These are phyloP conservation scores for Actinemys pallida DNA, from an alignment of 2,113 vertebrate genomes.

Conservation along the genomic window DNA sequence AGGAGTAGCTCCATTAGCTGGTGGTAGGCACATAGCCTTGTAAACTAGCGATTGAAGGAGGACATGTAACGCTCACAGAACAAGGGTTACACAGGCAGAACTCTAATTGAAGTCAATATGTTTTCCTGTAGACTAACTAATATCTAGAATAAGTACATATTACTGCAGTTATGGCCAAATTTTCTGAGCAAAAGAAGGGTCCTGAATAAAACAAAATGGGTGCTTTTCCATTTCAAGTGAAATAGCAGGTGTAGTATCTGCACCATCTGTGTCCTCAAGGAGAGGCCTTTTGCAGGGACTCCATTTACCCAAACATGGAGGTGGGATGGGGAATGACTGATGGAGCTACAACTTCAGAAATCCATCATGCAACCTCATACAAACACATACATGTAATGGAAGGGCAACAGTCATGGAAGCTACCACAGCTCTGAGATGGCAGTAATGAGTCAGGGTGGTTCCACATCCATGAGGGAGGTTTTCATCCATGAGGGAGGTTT, in stretches of 20 bases:
- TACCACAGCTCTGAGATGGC: background rate
- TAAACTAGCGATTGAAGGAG: background rate
- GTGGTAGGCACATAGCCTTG: accelerated
- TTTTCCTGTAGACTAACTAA: background rate
- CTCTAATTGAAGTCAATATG: accelerated
- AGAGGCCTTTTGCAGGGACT: background rate
- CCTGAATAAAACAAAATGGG: background rate
- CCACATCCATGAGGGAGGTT: background rate
- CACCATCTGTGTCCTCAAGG: background rate
- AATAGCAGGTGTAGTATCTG: background rate
- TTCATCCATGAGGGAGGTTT: background rate
- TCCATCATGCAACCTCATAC: background rate
- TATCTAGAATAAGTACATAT: too few species aligned
- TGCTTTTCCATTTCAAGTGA: background rate
- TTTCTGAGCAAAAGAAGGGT: background rate
- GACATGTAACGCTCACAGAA: background rate
- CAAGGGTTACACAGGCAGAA: background rate
- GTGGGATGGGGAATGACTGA: background rate
- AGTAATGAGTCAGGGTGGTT: background rate
- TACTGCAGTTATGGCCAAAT: background rate
- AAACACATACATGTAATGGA: background rate
- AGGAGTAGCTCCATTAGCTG: background rate
- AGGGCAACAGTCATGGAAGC: background rate
- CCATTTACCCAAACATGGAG: background rate
- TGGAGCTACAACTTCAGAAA: background rate